Evolutionary conservation across 2,888 invertebrate species (phyloP), one percentile per base, ranked within the genome.

Genomic region (Carterocephalus palaemon): DNA sequence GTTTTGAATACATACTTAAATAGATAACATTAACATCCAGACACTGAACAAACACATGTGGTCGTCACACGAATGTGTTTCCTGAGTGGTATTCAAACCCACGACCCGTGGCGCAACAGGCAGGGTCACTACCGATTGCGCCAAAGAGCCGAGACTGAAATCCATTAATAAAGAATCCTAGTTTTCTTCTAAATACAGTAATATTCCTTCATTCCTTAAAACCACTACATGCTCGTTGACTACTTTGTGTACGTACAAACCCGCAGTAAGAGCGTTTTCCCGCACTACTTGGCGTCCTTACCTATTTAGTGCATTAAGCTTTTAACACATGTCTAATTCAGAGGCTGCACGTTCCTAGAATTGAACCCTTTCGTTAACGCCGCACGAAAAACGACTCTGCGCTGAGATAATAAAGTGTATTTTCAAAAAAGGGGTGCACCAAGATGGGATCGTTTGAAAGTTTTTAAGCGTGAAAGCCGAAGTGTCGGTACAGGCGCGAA

Each of bases 311-410:
- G 74, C 72, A 79, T 81, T 80, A 76, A 76, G 79, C 80, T 82
- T 81, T 83, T 80, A 82, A 74, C 80, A 76, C 77, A 82, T 82
- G 77, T 74, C 80, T 81, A 82, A 83, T 83, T 82, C 82, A 81
- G 61, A 55, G 51, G 57, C 61, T 56, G 58, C 64, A 57, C 64
- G 60, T 57, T 59, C 58, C 51, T 57, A 33, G 51, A 53, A 52
- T 49, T 43, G 41, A 64, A 63, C 58, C 57, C 56, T 66, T 64
- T 53, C 49, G 7, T 4, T 1, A 4, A 3, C 5, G 1, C 0
- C 6, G 20, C 19, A 2, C 42, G 12, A 28, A 40, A 45, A 9
- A 22, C 12, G 23, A 41, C 48, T 23, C 23, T 43, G 28, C 13
- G 10, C 2, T 7, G 19, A 9, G 1, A 19, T 7, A 3, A n/a